Evolutionary conservation across 2,113 vertebrate species (phyloP).

Genomic region (Cyanoderma ruficeps): DNA sequence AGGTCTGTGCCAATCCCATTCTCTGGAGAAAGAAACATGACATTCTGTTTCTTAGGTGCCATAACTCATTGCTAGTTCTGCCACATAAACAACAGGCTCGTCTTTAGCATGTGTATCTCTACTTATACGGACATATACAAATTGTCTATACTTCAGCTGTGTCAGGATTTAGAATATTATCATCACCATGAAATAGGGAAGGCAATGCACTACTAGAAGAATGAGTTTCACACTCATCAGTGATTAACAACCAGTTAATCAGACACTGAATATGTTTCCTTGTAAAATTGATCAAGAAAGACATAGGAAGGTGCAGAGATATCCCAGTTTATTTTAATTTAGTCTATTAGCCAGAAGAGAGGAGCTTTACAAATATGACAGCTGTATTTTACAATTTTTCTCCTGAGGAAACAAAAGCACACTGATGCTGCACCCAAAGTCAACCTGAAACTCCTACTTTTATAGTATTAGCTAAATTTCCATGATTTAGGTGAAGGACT

Average conservation of each 20-base stretch:
- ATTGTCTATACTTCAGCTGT: not conserved
- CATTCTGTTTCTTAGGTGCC: not conserved
- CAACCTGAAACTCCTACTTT: not conserved
- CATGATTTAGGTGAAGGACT: not conserved
- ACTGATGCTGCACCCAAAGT: not conserved
- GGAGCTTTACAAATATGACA: not conserved
- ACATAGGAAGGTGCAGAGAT: not conserved
- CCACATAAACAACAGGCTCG: not conserved
- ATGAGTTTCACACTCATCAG: not conserved
- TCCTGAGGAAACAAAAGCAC: not conserved
- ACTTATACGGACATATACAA: not conserved
- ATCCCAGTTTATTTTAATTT: not conserved
- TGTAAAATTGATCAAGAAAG: slow-evolving; percentile 10
- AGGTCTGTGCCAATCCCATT: not conserved
- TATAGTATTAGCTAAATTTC: not conserved
- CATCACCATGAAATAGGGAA: not conserved
- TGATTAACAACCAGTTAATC: slow-evolving; percentile 21
- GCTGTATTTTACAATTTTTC: not conserved
- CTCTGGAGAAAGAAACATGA: slow-evolving; percentile 24
- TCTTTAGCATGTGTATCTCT: not conserved
- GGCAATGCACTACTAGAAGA: not conserved
- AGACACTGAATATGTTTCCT: not conserved
- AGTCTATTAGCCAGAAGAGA: not conserved
- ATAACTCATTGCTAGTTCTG: not conserved
- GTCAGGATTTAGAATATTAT: not conserved